Evolutionary conservation across 2,113 vertebrate genomes (phyloP).

Genomic region (Bufo gargarizans): DNA sequence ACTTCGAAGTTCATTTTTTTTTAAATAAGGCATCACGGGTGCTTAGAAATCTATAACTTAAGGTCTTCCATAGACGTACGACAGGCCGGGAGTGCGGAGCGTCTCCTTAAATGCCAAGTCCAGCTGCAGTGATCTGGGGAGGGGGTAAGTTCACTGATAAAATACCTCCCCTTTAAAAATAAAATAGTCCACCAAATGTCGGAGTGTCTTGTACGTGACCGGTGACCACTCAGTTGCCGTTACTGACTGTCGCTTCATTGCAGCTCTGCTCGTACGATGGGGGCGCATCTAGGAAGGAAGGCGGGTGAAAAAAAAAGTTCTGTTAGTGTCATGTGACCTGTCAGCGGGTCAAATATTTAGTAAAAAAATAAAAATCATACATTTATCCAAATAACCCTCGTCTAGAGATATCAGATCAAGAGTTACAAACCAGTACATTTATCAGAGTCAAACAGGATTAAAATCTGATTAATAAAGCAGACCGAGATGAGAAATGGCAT

Average conservation of each 20-base stretch:
- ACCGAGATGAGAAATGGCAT: too few relatives aligned
- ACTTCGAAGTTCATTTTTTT: constrained; percentile 51
- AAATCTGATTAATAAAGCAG: too few relatives aligned
- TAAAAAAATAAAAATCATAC: not conserved
- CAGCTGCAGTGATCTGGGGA: not conserved
- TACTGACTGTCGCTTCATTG: constrained; percentile 75
- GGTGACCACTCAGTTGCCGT: constrained; percentile 66
- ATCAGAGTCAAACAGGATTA: too few relatives aligned
- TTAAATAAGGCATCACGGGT: constrained; percentile 77
- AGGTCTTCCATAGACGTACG: not conserved
- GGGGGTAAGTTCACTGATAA: not conserved
- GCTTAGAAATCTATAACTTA: constrained; percentile 63
- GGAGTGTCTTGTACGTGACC: not conserved
- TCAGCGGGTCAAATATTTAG: not conserved
- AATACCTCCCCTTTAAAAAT: not conserved
- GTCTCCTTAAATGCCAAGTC: not conserved
- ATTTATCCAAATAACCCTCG: not conserved
- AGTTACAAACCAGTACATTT: too few relatives aligned
- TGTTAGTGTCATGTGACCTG: not conserved
- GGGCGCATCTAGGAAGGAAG: constrained; percentile 79
- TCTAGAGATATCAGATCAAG: too few relatives aligned
- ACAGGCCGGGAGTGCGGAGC: not conserved
- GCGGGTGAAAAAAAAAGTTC: not conserved
- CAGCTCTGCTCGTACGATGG: constrained; percentile 93
- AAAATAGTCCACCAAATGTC: not conserved